Percentiles rank a stretch among this genome's conserved stretches.
phyloP scores from a whole-genome alignment of 2,797 vertebrate genomes.

The Labroides dimidiatus region DNA sequence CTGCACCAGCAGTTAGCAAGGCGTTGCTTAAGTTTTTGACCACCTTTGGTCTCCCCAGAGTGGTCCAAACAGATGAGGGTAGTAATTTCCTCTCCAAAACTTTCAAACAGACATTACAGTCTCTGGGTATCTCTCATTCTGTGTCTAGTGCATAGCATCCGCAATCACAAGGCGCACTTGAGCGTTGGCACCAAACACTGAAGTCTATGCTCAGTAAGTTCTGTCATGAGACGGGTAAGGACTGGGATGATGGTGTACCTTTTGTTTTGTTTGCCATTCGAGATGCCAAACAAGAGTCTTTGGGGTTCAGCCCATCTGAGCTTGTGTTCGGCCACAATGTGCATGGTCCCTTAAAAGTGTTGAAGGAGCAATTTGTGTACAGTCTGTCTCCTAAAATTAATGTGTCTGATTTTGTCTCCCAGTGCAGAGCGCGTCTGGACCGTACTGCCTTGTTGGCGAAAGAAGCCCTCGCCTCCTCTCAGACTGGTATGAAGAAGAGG shows the following conservation, averaged over 20 bases:
- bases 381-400: background rate
- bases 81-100: background rate
- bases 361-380: background rate
- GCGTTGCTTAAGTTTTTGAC: background rate
- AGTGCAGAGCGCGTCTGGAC: background rate
- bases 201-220: background rate
- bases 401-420: background rate
- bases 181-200: background rate
- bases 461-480: background rate
- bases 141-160: background rate
- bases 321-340: background rate
- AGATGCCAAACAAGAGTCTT: background rate
- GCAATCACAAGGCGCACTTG: background rate
- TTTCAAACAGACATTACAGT: background rate
- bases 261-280: background rate
- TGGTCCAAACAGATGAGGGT: background rate
- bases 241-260: background rate
- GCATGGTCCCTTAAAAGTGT: background rate
- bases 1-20: background rate
- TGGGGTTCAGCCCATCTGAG: background rate
- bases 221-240: background rate
- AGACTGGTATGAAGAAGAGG: no score
- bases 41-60: background rate
- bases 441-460: background rate
- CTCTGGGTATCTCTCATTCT: background rate